Percentiles rank a stretch among this genome's conserved stretches.
Conservation (phyloP, 2,113 vertebrate species). For the Abramis brama region DNA sequence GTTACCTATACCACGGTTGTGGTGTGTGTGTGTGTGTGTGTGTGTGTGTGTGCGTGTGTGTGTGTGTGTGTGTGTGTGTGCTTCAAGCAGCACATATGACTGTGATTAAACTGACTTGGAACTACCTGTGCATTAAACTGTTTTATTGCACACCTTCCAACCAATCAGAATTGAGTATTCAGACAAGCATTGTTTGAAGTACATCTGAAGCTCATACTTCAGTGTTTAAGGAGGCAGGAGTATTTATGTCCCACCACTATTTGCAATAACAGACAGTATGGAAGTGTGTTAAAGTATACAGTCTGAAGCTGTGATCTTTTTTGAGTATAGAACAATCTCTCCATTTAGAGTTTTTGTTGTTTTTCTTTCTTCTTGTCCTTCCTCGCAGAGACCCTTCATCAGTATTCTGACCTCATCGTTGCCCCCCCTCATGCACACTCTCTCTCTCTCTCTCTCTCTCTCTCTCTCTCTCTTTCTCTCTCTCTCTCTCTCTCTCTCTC, state of each 20-base stretch:
- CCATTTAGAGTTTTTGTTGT: conserved; percentile 1
- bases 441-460: conserved; percentile 6
- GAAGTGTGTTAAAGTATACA: neutral
- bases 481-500: conserved; percentile 33
- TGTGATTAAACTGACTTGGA: too few relatives aligned
- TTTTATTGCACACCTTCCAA: too few relatives aligned
- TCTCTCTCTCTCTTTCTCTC: neutral
- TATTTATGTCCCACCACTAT: neutral
- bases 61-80: too few relatives aligned
- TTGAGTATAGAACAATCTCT: conserved; percentile 8
- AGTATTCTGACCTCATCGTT: conserved; percentile 75
- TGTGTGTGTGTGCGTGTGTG: too few relatives aligned
- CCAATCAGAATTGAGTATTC: too few relatives aligned
- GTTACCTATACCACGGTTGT: too few relatives aligned
- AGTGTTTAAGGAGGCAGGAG: neutral
- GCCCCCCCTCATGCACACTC: neutral
- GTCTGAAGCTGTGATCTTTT: neutral
- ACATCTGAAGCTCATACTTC: neutral
- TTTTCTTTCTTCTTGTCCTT: conserved; percentile 53
- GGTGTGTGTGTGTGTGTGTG: too few relatives aligned
- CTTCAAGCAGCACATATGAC: too few relatives aligned
- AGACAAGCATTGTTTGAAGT: too few relatives aligned
- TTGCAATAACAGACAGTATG: neutral
- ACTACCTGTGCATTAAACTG: too few relatives aligned
- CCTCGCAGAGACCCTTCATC: conserved; percentile 68